These are phyloP conservation scores for Acanthurus tractus DNA, from an alignment of 2,797 vertebrate species.

Conservation along the genomic window DNA sequence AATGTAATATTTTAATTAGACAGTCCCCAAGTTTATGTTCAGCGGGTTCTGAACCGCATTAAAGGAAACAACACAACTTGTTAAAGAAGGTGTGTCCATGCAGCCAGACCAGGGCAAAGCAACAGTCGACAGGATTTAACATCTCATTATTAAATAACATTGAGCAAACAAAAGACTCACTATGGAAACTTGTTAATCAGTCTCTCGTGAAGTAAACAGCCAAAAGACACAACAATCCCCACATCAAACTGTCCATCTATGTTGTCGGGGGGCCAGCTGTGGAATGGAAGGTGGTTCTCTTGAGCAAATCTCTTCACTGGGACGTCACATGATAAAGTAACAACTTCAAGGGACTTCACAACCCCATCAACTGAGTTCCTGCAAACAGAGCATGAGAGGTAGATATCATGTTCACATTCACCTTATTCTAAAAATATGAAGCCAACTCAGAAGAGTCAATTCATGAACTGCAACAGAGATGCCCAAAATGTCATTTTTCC, in stretches of 20 bases:
- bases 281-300: constrained; percentile 83
- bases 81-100: neutral
- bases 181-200: constrained; percentile 93
- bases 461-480: neutral
- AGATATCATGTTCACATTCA: neutral
- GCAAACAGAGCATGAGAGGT: constrained; percentile 12
- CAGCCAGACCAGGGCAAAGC: neutral
- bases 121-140: constrained; percentile 3
- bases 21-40: neutral
- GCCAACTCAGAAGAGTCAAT: neutral
- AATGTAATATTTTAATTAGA: neutral
- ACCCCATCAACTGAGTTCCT: constrained; percentile 71
- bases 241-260: constrained; percentile 88
- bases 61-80: neutral
- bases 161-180: constrained; percentile 83
- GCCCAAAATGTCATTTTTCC: neutral
- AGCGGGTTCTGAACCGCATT: neutral
- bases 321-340: constrained; percentile 85
- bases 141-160: neutral
- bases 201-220: constrained; percentile 89
- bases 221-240: constrained; percentile 95
- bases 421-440: neutral
- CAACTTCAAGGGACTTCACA: constrained; percentile 91
- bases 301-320: constrained; percentile 89
- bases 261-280: constrained; percentile 89